Evolutionary conservation across 1,140 invertebrate genomes (phyloP), one percentile per base, ranked within the genome.

Genomic region (Euborellia annulipes): DNA sequence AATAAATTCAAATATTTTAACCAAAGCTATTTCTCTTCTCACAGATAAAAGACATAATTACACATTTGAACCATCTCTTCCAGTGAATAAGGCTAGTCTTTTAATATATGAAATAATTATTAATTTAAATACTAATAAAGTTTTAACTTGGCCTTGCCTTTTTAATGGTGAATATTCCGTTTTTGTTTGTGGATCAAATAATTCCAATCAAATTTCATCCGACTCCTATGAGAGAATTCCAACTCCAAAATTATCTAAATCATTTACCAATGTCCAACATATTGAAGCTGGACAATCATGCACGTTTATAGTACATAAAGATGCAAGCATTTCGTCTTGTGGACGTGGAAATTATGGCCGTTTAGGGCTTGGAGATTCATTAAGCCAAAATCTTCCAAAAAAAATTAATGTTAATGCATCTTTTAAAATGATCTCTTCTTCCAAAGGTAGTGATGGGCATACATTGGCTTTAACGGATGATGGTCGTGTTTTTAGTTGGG

Each of bases 211-310:
- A 34, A 9, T 9, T 34, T 9, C n/a, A 34, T 34, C 8, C 32
- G n/a, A n/a, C n/a, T 34, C n/a, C 32, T 34, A 34, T 9, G n/a
- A n/a, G n/a, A 34, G n/a, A 34, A 9, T 9, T 34, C 9, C 32
- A 34, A n/a, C 32, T 34, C 8, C 8, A 34, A n/a, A 34, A n/a
- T 9, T 34, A 9, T 34, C 8, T 9, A 34, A 34, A n/a, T 9
- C n/a, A n/a, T 37, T 9, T 44, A 38, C 40, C 14, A 18, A 3
- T 43, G 39, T 22, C 8, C 50, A 55, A 42, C 45, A 77, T 71
- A 60, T 72, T 23, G 77, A 79, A 59, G 76, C 76, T 37, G 77
- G 77, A 0, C 76, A 78, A 54, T 78, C 76, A 52, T 78, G 76
- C 52, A 76, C 76, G 4, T 79, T 79, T 63, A 58, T 73, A 2